These are phyloP conservation scores for Trematocara zebra DNA, from an alignment of 2,113 vertebrate species.

Conservation along the genomic window DNA sequence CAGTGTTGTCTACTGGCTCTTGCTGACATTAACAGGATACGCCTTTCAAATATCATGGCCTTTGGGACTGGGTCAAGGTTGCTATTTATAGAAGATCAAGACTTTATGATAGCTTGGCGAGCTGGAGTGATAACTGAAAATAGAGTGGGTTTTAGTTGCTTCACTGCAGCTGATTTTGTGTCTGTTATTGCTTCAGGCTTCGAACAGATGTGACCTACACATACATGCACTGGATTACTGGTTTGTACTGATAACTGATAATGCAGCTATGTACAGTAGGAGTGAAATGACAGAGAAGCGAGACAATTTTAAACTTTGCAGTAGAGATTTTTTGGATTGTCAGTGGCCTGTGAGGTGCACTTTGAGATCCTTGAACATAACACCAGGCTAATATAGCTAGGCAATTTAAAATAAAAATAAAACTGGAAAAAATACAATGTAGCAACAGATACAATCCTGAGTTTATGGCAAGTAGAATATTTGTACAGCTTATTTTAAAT, in stretches of 20 bases:
- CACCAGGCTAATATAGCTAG: not conserved
- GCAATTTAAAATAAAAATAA: not conserved
- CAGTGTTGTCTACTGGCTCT: conserved; percentile 51
- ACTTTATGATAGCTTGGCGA: conserved; percentile 53
- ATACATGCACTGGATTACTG: not conserved
- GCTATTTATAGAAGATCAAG: conserved; percentile 71
- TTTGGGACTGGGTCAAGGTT: conserved; percentile 71
- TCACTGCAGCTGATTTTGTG: conserved; percentile 34
- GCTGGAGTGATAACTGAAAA: conserved; percentile 54
- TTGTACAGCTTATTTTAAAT: not conserved
- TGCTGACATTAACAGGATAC: conserved; percentile 71
- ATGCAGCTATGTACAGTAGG: not conserved
- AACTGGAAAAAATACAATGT: not conserved
- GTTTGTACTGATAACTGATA: not conserved
- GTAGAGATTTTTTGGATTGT: not conserved
- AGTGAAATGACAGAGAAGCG: not conserved
- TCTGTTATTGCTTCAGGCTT: conserved; percentile 29
- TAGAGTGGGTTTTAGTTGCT: conserved; percentile 39
- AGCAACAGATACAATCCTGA: not conserved
- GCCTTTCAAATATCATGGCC: conserved; percentile 80
- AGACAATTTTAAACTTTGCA: not conserved
- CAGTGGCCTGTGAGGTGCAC: not conserved
- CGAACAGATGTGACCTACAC: conserved; percentile 43
- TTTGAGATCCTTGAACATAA: not conserved
- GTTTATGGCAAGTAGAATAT: not conserved